Conservation (phyloP, 2,888 invertebrate species). For the Ormyrus nitidulus region DNA sequence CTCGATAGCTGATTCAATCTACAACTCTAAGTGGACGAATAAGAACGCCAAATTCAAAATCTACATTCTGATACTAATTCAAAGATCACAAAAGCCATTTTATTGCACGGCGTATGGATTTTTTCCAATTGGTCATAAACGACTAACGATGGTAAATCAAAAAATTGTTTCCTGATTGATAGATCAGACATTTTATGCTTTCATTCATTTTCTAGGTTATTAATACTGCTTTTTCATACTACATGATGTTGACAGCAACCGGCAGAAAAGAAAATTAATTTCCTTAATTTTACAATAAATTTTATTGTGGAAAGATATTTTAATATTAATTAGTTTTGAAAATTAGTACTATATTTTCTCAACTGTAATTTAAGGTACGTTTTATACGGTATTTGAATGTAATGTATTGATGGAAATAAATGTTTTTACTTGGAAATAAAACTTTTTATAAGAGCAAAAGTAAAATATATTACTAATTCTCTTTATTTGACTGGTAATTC, state of each 20-base stretch:
- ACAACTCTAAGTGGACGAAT: conserved; percentile 17
- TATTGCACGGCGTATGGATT: conserved; percentile 32
- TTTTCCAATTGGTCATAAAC: conserved; percentile 24
- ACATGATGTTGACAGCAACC: background rate
- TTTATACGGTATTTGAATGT: too few relatives aligned
- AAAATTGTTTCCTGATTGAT: too few relatives aligned
- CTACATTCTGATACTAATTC: conserved; percentile 1
- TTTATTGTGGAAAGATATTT: too few relatives aligned
- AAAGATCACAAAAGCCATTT: conserved; percentile 14
- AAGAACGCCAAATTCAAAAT: background rate
- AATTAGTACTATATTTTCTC: too few relatives aligned
- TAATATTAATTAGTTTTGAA: too few relatives aligned
- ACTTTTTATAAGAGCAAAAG: too few relatives aligned
- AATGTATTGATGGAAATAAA: too few relatives aligned
- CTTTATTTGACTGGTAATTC: too few relatives aligned
- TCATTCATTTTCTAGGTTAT: background rate
- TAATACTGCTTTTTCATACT: background rate
- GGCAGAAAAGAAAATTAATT: background rate
- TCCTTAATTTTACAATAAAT: too few relatives aligned
- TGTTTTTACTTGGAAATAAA: too few relatives aligned
- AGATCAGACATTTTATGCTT: background rate
- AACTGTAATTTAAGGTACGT: too few relatives aligned
- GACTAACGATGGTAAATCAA: conserved; percentile 6
- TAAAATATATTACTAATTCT: too few relatives aligned
- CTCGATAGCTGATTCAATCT: background rate